These are phyloP conservation scores for Physella acuta DNA, from an alignment of 1,140 invertebrate genomes.

Conservation along the genomic window DNA sequence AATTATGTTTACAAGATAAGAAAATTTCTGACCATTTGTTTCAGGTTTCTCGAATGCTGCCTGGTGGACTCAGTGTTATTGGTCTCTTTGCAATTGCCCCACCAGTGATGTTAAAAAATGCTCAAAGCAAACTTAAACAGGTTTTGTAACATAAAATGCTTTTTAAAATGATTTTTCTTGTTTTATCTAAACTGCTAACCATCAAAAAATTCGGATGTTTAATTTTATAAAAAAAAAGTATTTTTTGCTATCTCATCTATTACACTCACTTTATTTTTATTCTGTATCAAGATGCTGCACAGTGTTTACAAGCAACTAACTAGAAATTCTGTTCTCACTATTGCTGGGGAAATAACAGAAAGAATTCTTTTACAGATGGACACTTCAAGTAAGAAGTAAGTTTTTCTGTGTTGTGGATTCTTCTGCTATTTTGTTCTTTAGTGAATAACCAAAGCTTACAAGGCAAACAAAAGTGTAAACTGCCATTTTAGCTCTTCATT, in stretches of 20 bases:
- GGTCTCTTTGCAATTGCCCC: conserved; percentile 67
- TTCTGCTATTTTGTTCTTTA: not conserved
- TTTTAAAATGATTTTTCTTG: not conserved
- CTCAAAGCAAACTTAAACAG: conserved; percentile 53
- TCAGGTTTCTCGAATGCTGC: conserved; percentile 79
- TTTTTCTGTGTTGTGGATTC: not conserved
- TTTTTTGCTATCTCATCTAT: too few relatives aligned
- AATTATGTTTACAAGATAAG: too few relatives aligned
- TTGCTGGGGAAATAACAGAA: conserved; percentile 48
- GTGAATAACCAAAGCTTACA: too few relatives aligned
- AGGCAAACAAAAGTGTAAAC: too few relatives aligned
- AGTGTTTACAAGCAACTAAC: conserved; percentile 48
- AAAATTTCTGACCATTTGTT: too few relatives aligned
- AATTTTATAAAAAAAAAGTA: too few relatives aligned
- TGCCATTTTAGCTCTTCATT: too few relatives aligned
- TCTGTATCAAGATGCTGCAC: conserved; percentile 54
- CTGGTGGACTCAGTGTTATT: conserved; percentile 77
- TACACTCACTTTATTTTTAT: too few relatives aligned
- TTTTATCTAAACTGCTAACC: not conserved
- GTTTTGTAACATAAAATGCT: conserved; percentile 34
- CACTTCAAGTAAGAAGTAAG: conserved; percentile 60
- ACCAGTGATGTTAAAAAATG: conserved; percentile 66
- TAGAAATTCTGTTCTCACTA: conserved; percentile 28
- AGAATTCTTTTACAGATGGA: conserved; percentile 64
- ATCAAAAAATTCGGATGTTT: not conserved